Conservation (phyloP, 1,140 invertebrate genomes). For the Harpegnathos saltator region DNA sequence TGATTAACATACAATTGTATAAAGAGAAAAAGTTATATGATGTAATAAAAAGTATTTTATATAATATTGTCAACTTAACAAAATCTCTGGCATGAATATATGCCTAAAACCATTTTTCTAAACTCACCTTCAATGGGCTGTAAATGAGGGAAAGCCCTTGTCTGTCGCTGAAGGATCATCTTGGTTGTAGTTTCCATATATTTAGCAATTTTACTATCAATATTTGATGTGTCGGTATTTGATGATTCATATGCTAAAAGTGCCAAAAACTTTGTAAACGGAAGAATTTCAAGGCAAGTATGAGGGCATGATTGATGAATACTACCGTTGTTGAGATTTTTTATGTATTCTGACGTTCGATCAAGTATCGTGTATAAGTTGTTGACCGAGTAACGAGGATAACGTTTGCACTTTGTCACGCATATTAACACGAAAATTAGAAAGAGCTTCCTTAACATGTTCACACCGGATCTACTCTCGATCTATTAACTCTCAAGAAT, state of each 20-base stretch:
- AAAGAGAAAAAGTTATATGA: background rate
- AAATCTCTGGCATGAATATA: background rate
- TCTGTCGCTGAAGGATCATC: slow-evolving; percentile 31
- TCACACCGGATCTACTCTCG: background rate
- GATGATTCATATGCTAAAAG: slow-evolving; percentile 40
- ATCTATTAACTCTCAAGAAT: slow-evolving; percentile 1
- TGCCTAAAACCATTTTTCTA: background rate
- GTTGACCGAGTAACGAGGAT: background rate
- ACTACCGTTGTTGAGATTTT: slow-evolving; percentile 72
- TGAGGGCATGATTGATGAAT: background rate
- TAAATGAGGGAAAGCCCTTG: slow-evolving; percentile 8
- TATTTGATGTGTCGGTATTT: slow-evolving; percentile 51
- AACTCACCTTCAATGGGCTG: slow-evolving; percentile 3
- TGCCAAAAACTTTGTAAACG: slow-evolving; percentile 8
- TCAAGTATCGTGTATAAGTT: slow-evolving; percentile 53
- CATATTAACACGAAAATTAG: slow-evolving; percentile 59
- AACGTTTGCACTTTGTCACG: slow-evolving; percentile 11
- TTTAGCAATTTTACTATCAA: slow-evolving; percentile 54
- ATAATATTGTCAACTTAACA: no score
- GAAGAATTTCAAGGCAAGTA: background rate
- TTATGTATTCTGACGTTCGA: slow-evolving; percentile 58
- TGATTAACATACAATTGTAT: slow-evolving; percentile 25
- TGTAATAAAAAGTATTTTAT: background rate
- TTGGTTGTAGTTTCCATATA: slow-evolving; percentile 66
- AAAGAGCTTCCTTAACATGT: slow-evolving; percentile 34